phyloP scores from a whole-genome alignment of 2,888 invertebrate species.

The Salticus scenicus region DNA sequence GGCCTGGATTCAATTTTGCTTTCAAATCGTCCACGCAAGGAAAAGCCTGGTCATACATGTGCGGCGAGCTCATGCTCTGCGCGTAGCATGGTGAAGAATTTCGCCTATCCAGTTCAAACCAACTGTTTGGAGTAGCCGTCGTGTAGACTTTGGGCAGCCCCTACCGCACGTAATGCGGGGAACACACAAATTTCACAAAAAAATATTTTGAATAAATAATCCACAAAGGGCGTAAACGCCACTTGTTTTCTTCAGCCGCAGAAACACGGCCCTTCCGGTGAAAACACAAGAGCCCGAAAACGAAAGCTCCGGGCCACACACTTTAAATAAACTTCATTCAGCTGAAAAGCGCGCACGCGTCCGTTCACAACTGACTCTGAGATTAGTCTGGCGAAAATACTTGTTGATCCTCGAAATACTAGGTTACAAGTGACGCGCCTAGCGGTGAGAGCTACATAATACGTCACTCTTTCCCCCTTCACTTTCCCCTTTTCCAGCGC shows the following conservation, averaged over 20 bases:
- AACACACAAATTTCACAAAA: background rate
- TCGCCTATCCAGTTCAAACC: conserved; percentile 59
- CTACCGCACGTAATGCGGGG: conserved; percentile 27
- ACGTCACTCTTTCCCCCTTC: conserved; percentile 55
- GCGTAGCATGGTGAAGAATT: conserved; percentile 72
- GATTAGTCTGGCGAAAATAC: background rate
- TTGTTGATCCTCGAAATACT: conserved; percentile 30
- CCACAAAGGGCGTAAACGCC: background rate
- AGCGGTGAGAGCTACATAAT: conserved; percentile 23
- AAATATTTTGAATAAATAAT: background rate
- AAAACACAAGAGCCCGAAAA: background rate
- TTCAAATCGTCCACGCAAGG: conserved; percentile 73
- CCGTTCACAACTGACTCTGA: background rate
- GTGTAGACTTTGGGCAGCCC: conserved; percentile 43
- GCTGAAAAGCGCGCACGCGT: background rate
- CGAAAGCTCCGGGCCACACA: too few species aligned
- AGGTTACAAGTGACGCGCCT: conserved; percentile 42
- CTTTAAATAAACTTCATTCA: too few species aligned
- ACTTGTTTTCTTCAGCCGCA: background rate
- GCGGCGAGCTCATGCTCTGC: conserved; percentile 85
- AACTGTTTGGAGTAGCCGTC: conserved; percentile 49
- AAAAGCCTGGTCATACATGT: conserved; percentile 85
- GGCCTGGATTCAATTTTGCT: conserved; percentile 33
- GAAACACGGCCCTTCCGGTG: background rate
- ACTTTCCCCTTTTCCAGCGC: conserved; percentile 34